Base-by-base conservation (phyloP, 1,140 invertebrate genomes). In the Heliconius hewitsoni region DNA sequence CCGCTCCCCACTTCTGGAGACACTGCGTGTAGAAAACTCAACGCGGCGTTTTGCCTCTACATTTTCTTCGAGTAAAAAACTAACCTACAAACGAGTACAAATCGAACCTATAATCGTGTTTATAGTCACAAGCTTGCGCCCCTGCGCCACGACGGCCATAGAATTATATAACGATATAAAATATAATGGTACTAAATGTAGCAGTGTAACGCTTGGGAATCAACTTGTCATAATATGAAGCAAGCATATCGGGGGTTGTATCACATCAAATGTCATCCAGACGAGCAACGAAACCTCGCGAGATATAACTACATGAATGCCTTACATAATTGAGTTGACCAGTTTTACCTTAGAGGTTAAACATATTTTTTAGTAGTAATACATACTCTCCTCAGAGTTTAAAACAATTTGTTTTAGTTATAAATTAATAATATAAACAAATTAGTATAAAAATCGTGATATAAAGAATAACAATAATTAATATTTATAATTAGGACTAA, bases 311-410 rank as follows among this genome's bases (percentile, higher is more conserved):
- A 57, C 19, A 27, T 73, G 46, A 46, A 37, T 71, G 70, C 18
- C 37, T 73, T 39, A 73, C 71, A 42, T 73, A 73, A 73, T 73
- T 46, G 37, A 46, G 39, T 73, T 46, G 42, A 16, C 71, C 71
- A 50, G 39, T 73, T 27, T 23, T n/a, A 73, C 39, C 11, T 73
- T 8, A 66, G 23, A 66, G 23, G 8, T 30, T 30, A 66, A 66
- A 27, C n/a, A 60, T 2, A 55, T 55, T 55, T 8, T 55, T 37
- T 34, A 34, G 34, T 34, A 6, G 3, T 30, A 30, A 2, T 2
- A 30, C 30, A 30, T 2, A 30, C 2, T 2, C 30, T 30, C 30
- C 30, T 30, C 30, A 30, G 30, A 30, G 30, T 30, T 30, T 30
- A 30, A 30, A 30, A 1, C 1, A 19, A 57, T 57, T 57, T 16